Percentiles rank a stretch among this genome's conserved stretches.
These are phyloP conservation scores for Mirza zaza DNA, from an alignment of 2,113 vertebrate species.

Conservation along the genomic window DNA sequence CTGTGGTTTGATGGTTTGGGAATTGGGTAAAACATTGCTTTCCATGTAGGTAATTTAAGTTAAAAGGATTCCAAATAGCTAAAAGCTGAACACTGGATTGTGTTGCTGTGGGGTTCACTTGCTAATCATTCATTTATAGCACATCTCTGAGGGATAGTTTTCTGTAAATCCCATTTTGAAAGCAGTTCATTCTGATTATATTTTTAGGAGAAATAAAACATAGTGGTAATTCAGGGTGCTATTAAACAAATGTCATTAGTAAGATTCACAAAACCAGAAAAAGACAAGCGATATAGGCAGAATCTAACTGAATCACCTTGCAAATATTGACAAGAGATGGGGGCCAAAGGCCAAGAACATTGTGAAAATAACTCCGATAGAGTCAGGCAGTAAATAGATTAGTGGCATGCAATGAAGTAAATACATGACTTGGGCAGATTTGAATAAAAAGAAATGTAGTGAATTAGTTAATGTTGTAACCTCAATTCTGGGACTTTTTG, in stretches of 20 bases:
- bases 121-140: background rate
- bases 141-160: background rate
- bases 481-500: background rate
- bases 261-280: background rate
- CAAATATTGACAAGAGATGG: background rate
- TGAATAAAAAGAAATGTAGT: background rate
- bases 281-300: background rate
- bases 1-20: constrained; percentile 56
- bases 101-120: background rate
- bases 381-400: background rate
- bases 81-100: background rate
- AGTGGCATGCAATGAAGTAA: background rate
- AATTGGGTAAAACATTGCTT: constrained; percentile 12
- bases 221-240: background rate
- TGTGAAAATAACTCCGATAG: background rate
- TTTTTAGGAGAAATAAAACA: background rate
- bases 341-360: background rate
- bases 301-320: background rate
- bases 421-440: background rate
- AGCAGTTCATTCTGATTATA: background rate
- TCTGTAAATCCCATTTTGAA: background rate
- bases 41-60: constrained; percentile 40
- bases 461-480: background rate
- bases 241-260: background rate
- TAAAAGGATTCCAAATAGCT: constrained; percentile 46